Evolutionary conservation across 2,113 vertebrate genomes (phyloP).

Genomic region (Oxyura jamaicensis): DNA sequence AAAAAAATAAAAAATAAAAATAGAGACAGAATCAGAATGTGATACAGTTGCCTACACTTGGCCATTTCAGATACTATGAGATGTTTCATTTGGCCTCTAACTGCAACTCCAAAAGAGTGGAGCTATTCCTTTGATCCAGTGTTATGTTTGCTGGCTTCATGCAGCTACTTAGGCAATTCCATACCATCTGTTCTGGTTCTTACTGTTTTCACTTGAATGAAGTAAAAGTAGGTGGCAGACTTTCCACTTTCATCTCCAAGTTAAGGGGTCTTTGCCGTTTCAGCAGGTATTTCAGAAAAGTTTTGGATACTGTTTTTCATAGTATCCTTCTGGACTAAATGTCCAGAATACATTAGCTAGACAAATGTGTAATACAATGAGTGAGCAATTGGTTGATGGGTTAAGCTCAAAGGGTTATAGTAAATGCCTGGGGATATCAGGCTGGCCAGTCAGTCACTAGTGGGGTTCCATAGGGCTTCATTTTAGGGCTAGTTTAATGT

Average conservation of each 20-base stretch:
- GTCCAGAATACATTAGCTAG: too few relatives aligned
- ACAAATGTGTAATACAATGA: background rate
- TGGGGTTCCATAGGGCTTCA: background rate
- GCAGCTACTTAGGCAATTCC: background rate
- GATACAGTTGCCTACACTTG: background rate
- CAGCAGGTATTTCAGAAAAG: background rate
- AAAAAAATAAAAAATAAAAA: background rate
- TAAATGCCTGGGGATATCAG: too few relatives aligned
- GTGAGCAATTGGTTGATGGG: background rate
- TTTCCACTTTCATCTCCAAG: background rate
- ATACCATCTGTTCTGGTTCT: accelerated
- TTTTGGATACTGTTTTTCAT: too few relatives aligned
- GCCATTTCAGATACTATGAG: background rate
- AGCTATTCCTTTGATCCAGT: background rate
- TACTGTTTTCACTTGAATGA: background rate
- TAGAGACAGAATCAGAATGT: too few relatives aligned
- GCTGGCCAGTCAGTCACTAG: background rate
- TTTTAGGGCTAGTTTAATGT: background rate
- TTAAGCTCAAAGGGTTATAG: background rate
- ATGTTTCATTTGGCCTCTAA: background rate
- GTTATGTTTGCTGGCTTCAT: background rate
- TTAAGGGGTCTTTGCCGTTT: background rate
- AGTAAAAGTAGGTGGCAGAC: background rate
- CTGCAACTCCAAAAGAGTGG: background rate
- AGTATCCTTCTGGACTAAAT: too few relatives aligned